A percentile compares a stretch with the other conserved stretches of the same genome.
Conservation (phyloP, 2,888 invertebrate species). For the Linnaemya vulpina region DNA sequence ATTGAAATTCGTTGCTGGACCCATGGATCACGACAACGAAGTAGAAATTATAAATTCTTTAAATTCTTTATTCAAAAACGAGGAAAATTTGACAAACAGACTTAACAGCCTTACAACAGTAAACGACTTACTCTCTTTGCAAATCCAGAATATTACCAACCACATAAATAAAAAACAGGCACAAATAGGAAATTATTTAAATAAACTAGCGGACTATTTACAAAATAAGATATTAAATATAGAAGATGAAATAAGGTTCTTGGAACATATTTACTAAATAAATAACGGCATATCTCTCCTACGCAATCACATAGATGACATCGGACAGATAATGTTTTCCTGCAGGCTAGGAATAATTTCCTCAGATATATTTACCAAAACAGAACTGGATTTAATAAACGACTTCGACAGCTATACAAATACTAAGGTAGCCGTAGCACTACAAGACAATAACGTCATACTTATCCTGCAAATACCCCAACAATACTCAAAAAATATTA, state of each 20-base stretch:
- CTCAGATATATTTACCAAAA: conserved; percentile 25
- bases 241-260: conserved; percentile 7
- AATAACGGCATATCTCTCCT: no score
- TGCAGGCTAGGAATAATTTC: no score
- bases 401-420: no score
- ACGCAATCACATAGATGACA: no score
- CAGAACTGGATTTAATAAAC: conserved; percentile 21
- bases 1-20: conserved; percentile 9
- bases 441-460: conserved; percentile 3
- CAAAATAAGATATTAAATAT: conserved; percentile 12
- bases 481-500: no score
- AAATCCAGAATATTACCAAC: no score
- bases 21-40: conserved; percentile 4
- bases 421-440: conserved; percentile 20
- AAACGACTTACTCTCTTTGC: no score
- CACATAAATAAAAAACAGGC: conserved; percentile 70
- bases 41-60: background rate
- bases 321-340: conserved; percentile 13
- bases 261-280: no score
- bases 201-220: conserved; percentile 41
- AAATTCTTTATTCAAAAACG: background rate
- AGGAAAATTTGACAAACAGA: conserved; percentile 3
- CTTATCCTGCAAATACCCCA: conserved; percentile 1
- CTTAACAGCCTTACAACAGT: background rate
- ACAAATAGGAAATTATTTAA: conserved; percentile 62